phyloP scores from a whole-genome alignment of 1,140 invertebrate species.

The Drosophila nannoptera region DNA sequence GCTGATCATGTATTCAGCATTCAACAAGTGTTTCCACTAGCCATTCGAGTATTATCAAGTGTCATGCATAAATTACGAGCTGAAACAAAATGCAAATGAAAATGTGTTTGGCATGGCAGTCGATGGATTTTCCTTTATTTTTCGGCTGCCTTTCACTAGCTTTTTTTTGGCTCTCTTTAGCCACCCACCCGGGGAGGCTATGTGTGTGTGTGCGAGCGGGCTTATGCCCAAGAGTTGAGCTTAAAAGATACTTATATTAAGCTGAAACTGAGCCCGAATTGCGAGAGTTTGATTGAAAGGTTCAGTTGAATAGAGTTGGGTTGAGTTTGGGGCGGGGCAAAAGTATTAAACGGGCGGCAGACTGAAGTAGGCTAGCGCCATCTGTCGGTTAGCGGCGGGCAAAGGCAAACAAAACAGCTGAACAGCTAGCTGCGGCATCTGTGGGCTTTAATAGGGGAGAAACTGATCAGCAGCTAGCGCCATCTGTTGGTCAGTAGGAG shows the following conservation, averaged over 20 bases:
- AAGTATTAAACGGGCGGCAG: too few species aligned
- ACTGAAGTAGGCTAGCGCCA: neutral
- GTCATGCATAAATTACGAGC: slow-evolving; percentile 38
- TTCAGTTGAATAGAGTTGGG: too few species aligned
- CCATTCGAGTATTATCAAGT: slow-evolving; percentile 34
- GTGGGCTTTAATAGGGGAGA: too few species aligned
- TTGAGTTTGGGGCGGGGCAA: too few species aligned
- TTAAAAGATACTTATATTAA: neutral
- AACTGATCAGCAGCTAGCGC: too few species aligned
- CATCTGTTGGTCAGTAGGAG: too few species aligned
- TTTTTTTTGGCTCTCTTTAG: neutral
- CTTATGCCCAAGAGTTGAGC: neutral
- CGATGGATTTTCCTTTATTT: neutral
- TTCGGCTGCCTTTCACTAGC: neutral
- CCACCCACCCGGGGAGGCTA: neutral
- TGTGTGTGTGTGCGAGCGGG: neutral
- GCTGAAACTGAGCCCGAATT: neutral
- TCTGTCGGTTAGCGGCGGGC: neutral
- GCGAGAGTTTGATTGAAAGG: neutral
- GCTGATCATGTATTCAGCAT: slow-evolving; percentile 34
- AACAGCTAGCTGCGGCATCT: too few species aligned
- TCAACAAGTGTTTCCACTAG: slow-evolving; percentile 35
- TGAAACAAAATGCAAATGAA: slow-evolving; percentile 26
- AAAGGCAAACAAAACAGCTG: neutral
- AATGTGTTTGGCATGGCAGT: neutral